phyloP scores from a whole-genome alignment of 2,888 invertebrate species.

The Neelides folsomi region DNA sequence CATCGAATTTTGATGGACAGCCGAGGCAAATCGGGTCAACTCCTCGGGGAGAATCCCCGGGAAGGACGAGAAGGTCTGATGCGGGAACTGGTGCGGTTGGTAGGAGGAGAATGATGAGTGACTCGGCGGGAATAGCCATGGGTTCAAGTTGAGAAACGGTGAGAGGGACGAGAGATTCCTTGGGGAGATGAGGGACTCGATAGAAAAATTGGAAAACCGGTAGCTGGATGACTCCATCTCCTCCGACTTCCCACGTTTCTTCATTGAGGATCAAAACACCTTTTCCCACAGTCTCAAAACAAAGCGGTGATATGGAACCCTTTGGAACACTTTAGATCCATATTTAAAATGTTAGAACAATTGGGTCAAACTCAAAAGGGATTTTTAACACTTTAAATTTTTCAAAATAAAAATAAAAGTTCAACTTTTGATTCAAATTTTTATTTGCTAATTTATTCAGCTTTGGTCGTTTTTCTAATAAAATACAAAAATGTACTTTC shows the following conservation, averaged over 20 bases:
- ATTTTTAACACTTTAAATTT: too few relatives aligned
- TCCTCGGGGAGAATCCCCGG: not conserved
- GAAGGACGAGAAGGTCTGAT: constrained; percentile 9
- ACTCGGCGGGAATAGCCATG: constrained; percentile 30
- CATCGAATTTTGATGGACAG: too few relatives aligned
- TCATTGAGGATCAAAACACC: constrained; percentile 9
- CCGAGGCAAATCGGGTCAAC: not conserved
- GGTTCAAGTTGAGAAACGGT: constrained; percentile 28
- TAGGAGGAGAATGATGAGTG: constrained; percentile 25
- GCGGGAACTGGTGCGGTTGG: constrained; percentile 7
- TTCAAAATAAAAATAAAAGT: too few relatives aligned
- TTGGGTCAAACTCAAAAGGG: too few relatives aligned
- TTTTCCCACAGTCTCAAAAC: not conserved
- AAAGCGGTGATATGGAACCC: too few relatives aligned
- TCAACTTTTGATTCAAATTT: too few relatives aligned
- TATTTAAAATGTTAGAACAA: too few relatives aligned
- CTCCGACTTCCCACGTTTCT: constrained; percentile 10
- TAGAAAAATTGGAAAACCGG: constrained; percentile 33
- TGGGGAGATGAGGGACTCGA: constrained; percentile 31
- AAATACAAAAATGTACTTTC: too few relatives aligned
- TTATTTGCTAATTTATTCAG: too few relatives aligned
- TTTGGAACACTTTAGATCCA: too few relatives aligned
- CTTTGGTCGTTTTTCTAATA: too few relatives aligned
- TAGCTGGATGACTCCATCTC: constrained; percentile 19
- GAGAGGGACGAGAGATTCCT: constrained; percentile 23